Evolutionary conservation across 2,797 vertebrate species (phyloP).

Genomic region (Galago senegalensis): DNA sequence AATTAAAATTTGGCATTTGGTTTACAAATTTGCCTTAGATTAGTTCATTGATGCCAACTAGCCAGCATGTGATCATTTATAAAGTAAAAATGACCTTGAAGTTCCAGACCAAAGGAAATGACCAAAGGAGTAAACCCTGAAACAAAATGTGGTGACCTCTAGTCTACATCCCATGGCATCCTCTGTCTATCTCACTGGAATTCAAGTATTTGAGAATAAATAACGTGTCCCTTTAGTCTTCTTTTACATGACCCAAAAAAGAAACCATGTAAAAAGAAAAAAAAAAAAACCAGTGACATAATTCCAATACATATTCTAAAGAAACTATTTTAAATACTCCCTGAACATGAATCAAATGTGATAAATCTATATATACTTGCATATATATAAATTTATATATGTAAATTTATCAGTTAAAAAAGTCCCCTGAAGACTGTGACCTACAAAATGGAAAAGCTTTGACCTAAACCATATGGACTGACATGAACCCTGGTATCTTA

Average conservation of each 20-base stretch:
- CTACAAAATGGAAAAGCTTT: neutral
- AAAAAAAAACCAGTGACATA: neutral
- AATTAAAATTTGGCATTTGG: slow-evolving; percentile 58
- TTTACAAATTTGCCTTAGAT: slow-evolving; percentile 45
- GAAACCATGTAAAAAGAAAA: slow-evolving; percentile 11
- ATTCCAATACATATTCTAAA: neutral
- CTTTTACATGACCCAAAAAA: slow-evolving; percentile 25
- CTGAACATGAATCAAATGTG: slow-evolving; percentile 2
- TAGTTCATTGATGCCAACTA: neutral
- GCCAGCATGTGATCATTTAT: neutral
- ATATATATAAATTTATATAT: neutral
- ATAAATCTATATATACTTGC: neutral
- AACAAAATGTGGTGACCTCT: neutral
- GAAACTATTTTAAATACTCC: slow-evolving; percentile 44
- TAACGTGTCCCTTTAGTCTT: neutral
- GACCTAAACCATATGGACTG: neutral
- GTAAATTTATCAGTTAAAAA: slow-evolving; percentile 34
- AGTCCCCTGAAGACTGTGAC: neutral
- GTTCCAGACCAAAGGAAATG: neutral
- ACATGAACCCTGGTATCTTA: neutral
- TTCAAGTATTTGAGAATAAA: slow-evolving; percentile 51
- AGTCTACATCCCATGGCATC: fast-evolving
- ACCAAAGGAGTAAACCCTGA: neutral
- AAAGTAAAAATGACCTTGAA: neutral
- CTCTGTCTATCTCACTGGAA: neutral